These are phyloP conservation scores for Lepas anatifera DNA, from an alignment of 2,888 invertebrate species.

Conservation along the genomic window DNA sequence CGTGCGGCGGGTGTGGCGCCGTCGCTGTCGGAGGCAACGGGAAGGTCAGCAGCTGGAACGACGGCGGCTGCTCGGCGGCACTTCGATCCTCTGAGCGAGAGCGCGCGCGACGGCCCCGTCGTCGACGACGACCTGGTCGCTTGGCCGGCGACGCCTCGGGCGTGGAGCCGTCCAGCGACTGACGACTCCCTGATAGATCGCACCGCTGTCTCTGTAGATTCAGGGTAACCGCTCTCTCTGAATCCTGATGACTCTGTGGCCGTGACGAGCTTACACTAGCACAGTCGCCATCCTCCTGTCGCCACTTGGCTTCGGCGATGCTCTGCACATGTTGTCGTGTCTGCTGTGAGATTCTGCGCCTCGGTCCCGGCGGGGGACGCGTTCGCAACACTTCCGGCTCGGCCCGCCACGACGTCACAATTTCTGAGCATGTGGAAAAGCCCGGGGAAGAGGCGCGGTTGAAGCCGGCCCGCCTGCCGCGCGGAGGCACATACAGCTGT, in stretches of 20 bases:
- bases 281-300: not conserved
- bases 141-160: not conserved
- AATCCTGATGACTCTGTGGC: too few species aligned
- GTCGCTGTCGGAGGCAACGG: not conserved
- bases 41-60: not conserved
- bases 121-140: not conserved
- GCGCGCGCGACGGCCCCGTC: not conserved
- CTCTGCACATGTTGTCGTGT: not conserved
- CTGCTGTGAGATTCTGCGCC: not conserved
- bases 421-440: not conserved
- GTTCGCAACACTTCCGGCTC: not conserved
- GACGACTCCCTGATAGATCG: too few species aligned
- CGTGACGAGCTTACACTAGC: too few species aligned
- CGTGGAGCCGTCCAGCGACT: not conserved
- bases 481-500: slow-evolving; percentile 20
- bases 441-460: not conserved
- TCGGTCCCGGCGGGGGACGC: not conserved
- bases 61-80: not conserved
- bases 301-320: not conserved
- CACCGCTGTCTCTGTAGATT: too few species aligned
- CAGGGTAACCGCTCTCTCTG: too few species aligned
- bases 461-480: not conserved
- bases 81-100: not conserved
- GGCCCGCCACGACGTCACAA: not conserved
- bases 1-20: not conserved